A percentile compares a stretch with the other conserved stretches of the same genome.
Evolutionary conservation across 2,888 invertebrate genomes (phyloP).

Genomic region (Cybosia mesomella): DNA sequence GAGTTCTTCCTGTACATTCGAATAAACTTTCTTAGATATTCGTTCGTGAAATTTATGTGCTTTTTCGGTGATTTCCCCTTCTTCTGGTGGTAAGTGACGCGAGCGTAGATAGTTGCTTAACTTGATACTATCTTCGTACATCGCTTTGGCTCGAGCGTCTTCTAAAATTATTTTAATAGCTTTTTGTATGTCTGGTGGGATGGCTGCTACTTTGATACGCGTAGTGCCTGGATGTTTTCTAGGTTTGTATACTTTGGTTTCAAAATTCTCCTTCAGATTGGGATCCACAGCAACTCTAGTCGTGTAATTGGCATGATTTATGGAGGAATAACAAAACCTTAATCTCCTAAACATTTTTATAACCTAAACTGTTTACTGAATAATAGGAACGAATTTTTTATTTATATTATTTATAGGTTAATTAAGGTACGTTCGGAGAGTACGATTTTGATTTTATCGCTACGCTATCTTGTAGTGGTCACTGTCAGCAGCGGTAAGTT

Average conservation of each 20-base stretch:
- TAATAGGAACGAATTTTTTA: background rate
- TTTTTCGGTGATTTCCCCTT: conserved; percentile 78
- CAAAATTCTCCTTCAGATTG: conserved; percentile 79
- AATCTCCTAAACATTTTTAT: conserved; percentile 76
- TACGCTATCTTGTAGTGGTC: background rate
- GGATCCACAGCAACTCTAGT: conserved; percentile 84
- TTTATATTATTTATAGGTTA: background rate
- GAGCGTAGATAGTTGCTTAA: conserved; percentile 88
- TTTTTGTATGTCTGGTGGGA: conserved; percentile 88
- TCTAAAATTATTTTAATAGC: conserved; percentile 85
- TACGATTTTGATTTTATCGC: background rate
- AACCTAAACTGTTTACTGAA: conserved; percentile 35
- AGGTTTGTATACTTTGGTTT: conserved; percentile 87
- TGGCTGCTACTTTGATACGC: conserved; percentile 77
- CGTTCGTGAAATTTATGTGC: conserved; percentile 72
- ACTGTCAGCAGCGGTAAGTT: background rate
- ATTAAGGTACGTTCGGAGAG: background rate
- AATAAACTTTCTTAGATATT: conserved; percentile 63
- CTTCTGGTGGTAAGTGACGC: conserved; percentile 89
- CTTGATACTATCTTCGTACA: conserved; percentile 83
- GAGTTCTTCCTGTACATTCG: conserved; percentile 59
- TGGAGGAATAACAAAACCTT: conserved; percentile 59
- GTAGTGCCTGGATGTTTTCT: conserved; percentile 91
- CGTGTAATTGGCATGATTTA: conserved; percentile 64
- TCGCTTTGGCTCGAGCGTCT: conserved; percentile 87